Conservation (phyloP, 92 coral and sea anemone genomes). For the Actinernus sp. region DNA sequence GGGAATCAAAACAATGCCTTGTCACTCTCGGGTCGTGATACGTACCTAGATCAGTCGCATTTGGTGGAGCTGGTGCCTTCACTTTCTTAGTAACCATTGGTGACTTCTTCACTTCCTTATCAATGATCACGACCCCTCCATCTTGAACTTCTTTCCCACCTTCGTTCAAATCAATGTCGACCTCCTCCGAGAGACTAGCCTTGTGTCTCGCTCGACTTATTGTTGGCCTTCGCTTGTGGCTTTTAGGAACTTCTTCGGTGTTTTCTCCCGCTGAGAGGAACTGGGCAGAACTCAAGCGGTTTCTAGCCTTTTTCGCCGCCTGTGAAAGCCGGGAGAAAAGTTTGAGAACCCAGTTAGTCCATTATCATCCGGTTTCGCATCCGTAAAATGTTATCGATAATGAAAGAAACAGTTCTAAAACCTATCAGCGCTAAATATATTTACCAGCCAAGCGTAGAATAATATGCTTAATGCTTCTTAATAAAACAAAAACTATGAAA, state of each 20-base stretch:
- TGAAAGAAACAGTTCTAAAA: too few species aligned
- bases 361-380: too few species aligned
- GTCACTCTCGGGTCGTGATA: too few species aligned
- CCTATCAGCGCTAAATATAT: too few species aligned
- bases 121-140: constrained; percentile 4
- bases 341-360: too few species aligned
- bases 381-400: too few species aligned
- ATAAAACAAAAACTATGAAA: too few species aligned
- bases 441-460: too few species aligned
- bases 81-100: constrained; percentile 45
- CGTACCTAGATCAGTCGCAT: constrained; percentile 22
- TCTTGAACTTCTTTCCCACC: constrained; percentile 28
- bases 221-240: constrained; percentile 91
- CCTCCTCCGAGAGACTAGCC: constrained; percentile 56
- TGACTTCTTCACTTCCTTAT: constrained; percentile 10
- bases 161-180: constrained; percentile 26
- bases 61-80: constrained; percentile 32
- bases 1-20: too few species aligned
- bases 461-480: too few species aligned
- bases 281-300: constrained; percentile 80
- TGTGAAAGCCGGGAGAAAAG: too few species aligned
- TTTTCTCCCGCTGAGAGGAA: constrained; percentile 61
- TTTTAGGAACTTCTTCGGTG: constrained; percentile 70
- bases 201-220: constrained; percentile 65
- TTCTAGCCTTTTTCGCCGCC: constrained; percentile 94